Conservation (phyloP, 2,888 invertebrate species). For the Odontocerum albicorne region DNA sequence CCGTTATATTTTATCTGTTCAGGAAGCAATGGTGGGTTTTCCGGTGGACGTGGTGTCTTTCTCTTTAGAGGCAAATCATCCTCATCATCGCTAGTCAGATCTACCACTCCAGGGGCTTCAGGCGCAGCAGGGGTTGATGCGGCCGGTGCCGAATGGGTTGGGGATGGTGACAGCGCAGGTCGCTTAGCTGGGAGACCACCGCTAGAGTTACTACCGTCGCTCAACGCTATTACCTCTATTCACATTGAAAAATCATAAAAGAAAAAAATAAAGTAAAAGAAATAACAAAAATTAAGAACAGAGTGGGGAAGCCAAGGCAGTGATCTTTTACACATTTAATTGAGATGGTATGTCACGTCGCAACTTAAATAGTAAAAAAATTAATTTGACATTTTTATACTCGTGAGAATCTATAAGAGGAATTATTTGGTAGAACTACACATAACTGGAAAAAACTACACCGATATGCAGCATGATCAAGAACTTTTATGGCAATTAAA, state of each 20-base stretch:
- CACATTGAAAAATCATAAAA: conserved; percentile 16
- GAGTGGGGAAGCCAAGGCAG: background rate
- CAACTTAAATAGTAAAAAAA: too few species aligned
- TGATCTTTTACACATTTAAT: too few species aligned
- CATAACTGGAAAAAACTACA: too few species aligned
- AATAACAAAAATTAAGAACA: conserved; percentile 1
- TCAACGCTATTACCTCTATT: conserved; percentile 55
- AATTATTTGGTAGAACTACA: too few species aligned
- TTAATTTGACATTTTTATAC: too few species aligned
- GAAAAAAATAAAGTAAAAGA: conserved; percentile 15
- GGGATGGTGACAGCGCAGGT: conserved; percentile 52
- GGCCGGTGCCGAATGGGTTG: conserved; percentile 44
- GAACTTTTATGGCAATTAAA: too few species aligned
- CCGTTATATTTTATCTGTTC: conserved; percentile 29
- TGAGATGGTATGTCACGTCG: too few species aligned
- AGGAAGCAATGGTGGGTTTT: background rate
- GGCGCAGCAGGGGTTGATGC: conserved; percentile 50
- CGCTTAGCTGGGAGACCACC: conserved; percentile 43
- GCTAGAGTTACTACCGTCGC: conserved; percentile 41
- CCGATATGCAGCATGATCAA: too few species aligned
- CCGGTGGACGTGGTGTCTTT: conserved; percentile 48
- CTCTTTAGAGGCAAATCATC: conserved; percentile 69
- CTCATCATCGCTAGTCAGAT: conserved; percentile 75
- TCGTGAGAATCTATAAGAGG: too few species aligned
- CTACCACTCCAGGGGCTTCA: conserved; percentile 55